A percentile compares a stretch with the other conserved stretches of the same genome.
These are phyloP conservation scores for Sinodicranocentrus sp. DNA, from an alignment of 2,888 invertebrate genomes.

Conservation along the genomic window DNA sequence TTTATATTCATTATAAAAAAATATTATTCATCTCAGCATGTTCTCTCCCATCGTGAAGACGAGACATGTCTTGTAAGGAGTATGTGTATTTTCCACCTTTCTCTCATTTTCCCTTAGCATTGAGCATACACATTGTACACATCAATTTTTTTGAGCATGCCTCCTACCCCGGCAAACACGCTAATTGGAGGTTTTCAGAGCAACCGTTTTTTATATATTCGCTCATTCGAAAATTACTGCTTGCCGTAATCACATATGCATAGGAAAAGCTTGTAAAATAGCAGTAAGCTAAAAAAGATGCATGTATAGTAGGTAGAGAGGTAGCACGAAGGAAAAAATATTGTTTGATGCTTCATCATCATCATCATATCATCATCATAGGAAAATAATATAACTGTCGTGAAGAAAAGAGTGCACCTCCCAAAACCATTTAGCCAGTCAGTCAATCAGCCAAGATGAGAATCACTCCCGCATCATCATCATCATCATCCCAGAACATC, in stretches of 20 bases:
- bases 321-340: too few relatives aligned
- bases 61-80: too few relatives aligned
- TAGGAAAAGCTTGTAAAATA: too few relatives aligned
- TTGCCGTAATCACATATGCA: background rate
- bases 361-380: background rate
- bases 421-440: conserved; percentile 28
- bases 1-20: too few relatives aligned
- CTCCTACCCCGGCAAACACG: conserved; percentile 7
- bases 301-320: background rate
- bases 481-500: background rate
- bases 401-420: conserved; percentile 20
- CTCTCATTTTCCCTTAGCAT: too few relatives aligned
- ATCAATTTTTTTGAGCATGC: too few relatives aligned
- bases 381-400: conserved; percentile 13
- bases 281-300: too few relatives aligned
- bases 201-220: conserved; percentile 21
- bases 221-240: conserved; percentile 11
- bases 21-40: too few relatives aligned
- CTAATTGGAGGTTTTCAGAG: conserved; percentile 36
- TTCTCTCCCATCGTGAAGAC: too few relatives aligned
- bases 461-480: conserved; percentile 13
- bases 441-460: conserved; percentile 29
- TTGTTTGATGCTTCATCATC: background rate
- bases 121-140: too few relatives aligned
- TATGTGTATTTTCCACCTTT: too few relatives aligned